Evolutionary conservation across 2,888 invertebrate species (phyloP), one percentile per base, ranked within the genome.

Genomic region (Copidosoma aretas): DNA sequence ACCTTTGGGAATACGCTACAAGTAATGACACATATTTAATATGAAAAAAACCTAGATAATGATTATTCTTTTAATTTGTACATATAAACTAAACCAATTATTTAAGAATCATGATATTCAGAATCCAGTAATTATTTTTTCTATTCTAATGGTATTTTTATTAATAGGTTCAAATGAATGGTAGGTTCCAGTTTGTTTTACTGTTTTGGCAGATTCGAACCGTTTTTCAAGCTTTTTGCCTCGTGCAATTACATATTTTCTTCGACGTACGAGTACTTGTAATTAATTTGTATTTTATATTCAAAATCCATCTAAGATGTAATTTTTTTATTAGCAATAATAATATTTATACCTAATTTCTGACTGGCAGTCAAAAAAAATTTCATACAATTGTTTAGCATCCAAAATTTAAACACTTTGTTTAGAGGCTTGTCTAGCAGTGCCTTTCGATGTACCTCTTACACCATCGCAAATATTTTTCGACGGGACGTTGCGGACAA

Each of bases 171-270:
- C n/a, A 32, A 32, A 8, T 32, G 8, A 56, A 56, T 32, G 56
- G 24, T 41, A 52, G 32, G n/a, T 15, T 19, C 43, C 67, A 69
- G 67, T 67, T 52, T 67, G 53, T 67, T 67, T 70, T 10, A 68
- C 61, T 46, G 62, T 64, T 43, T 67, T 68, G 21, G 63, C 57
- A 15, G 67, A 32, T 39, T 14, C n/a, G 17, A 56, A 56, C n/a
- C 39, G 8, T 32, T 56, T n/a, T 56, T 56, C 19, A 56, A 56
- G 32, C 32, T 56, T 32, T n/a, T 56, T 56, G 32, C 3, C 56
- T 39, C 32, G 14, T 56, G 56, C n/a, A 56, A 56, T 17, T 32
- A 32, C 17, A 17, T 10, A 12, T 15, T 32, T 4, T 56, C 24
- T 14, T 54, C 54, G 12, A 24, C 24, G 14, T 54, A 54, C 21